These are phyloP conservation scores for Nomada fabriciana DNA, from an alignment of 2,888 invertebrate species.

Conservation along the genomic window DNA sequence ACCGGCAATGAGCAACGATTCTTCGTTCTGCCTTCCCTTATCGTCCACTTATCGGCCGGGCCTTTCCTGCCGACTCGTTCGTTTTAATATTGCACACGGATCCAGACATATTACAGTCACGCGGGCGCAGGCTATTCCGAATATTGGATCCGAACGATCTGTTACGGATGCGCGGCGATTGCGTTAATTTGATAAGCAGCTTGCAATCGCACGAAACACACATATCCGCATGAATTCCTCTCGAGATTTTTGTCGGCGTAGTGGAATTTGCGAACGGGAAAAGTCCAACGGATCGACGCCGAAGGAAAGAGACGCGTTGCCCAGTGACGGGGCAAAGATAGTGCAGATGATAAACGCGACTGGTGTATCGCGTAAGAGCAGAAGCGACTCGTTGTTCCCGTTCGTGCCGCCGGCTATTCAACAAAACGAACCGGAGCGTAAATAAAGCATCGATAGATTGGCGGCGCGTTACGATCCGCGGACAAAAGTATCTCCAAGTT, in stretches of 20 bases:
- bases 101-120: constrained; percentile 17
- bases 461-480: constrained; percentile 50
- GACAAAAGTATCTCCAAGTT: constrained; percentile 74
- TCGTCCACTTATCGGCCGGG: constrained; percentile 42
- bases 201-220: too few relatives aligned
- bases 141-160: background rate
- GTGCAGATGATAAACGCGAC: constrained; percentile 49
- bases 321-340: constrained; percentile 21
- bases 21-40: constrained; percentile 20
- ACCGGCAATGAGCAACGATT: constrained; percentile 53
- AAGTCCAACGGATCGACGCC: constrained; percentile 16
- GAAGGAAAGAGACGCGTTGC: background rate
- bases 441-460: constrained; percentile 56
- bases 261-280: background rate
- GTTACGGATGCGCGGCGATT: background rate
- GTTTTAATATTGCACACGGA: constrained; percentile 36
- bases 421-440: constrained; percentile 41
- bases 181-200: too few relatives aligned
- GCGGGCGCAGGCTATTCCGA: constrained; percentile 7
- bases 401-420: background rate
- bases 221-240: background rate
- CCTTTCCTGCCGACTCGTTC: constrained; percentile 54
- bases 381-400: constrained; percentile 47
- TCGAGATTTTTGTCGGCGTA: background rate
- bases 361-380: constrained; percentile 55